A percentile compares a stretch with the other conserved stretches of the same genome.
phyloP scores from a whole-genome alignment of 2,113 vertebrate genomes.

The Semicossyphus pulcher region DNA sequence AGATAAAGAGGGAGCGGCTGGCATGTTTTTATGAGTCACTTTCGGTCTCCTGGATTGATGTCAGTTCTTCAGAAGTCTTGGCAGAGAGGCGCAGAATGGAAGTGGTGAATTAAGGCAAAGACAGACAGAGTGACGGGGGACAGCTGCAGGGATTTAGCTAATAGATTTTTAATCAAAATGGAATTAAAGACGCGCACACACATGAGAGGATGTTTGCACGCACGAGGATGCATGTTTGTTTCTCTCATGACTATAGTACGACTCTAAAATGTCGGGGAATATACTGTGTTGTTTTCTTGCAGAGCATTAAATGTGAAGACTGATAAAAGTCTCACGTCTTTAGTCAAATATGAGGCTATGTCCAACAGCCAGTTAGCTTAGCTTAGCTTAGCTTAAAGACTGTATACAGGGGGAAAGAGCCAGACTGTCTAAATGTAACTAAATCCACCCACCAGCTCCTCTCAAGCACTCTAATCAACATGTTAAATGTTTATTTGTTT shows the following conservation, averaged over 20 bases:
- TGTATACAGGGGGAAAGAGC: not conserved
- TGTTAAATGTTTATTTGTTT: too few species aligned
- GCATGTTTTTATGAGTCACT: constrained; percentile 26
- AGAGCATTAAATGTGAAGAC: not conserved
- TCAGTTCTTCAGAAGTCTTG: constrained; percentile 19
- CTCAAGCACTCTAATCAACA: too few species aligned
- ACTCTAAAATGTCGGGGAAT: too few species aligned
- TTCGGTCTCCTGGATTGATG: not conserved
- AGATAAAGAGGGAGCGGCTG: not conserved
- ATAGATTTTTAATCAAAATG: constrained; percentile 58
- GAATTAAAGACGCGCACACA: constrained; percentile 32
- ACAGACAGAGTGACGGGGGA: constrained; percentile 5
- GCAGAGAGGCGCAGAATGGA: constrained; percentile 23
- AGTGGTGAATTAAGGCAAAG: constrained; percentile 28
- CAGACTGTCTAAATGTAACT: too few species aligned
- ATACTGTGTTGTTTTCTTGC: not conserved
- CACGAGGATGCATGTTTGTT: not conserved
- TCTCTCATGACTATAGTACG: not conserved
- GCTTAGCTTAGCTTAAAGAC: not conserved
- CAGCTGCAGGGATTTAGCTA: constrained; percentile 51
- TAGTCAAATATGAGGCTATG: not conserved
- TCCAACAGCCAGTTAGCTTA: not conserved
- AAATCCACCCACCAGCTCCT: too few species aligned
- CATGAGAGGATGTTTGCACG: not conserved
- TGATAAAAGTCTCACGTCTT: not conserved